Evolutionary conservation across 92 coral and sea anemone genomes (phyloP), one percentile per base, ranked within the genome.

Genomic region (Porites evermanni): DNA sequence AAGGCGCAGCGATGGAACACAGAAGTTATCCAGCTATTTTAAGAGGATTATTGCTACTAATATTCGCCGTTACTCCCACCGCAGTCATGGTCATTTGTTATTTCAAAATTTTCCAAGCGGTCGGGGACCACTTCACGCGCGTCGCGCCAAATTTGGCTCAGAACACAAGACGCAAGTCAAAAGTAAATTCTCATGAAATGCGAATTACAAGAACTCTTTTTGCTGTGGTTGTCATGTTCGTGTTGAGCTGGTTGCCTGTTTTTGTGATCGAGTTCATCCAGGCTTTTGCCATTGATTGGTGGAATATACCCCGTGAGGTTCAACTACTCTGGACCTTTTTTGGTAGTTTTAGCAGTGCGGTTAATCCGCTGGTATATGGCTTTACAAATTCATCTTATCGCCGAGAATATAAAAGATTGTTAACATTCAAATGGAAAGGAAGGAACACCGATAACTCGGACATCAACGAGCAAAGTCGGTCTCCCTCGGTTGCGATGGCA

Each of bases 211-310:
- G 88, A 17, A 91, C 90, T 1, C 86, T 91, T 8, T 91, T 91
- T 74, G 90, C 87, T 1, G 80, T 91, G 21, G 83, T 91, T 7
- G 78, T 91, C 17, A 90, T 87, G 74, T 91, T 87, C 75, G 85
- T 89, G n/a, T 38, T 88, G 53, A 88, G 94, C 44, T 91, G 94
- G 94, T 78, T 91, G 63, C 94, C 94, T 11, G 94, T 91, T 1
- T 88, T 91, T 56, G 75, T 72, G 3, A 91, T 91, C 14, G 94
- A 91, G 64, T 47, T 69, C 17, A 58, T 84, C 8, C 94, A 91
- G 79, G 84, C 93, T 23, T 88, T 88, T 38, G 54, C 76, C 23
- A 38, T 91, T 8, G 72, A 80, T 44, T 91, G 94, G 94, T 91
- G 94, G 94, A 18, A 64, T 53, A 74, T 91, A 8, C 90, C 94